Base-by-base conservation (phyloP, 2,888 invertebrate species). In the Carterocephalus palaemon region DNA sequence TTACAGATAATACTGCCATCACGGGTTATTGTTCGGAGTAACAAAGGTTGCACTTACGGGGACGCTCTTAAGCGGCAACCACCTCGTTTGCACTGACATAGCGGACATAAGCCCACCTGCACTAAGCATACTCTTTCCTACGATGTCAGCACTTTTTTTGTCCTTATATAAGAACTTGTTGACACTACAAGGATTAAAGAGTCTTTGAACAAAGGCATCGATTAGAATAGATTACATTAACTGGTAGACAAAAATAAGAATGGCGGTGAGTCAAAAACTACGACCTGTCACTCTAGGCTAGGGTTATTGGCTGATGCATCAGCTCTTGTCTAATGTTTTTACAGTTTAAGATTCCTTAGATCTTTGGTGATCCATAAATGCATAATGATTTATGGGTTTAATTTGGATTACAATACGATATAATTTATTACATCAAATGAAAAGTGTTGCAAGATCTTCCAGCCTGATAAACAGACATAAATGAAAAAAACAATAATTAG, bases 41-140 rank as follows among this genome's bases (percentile, higher is more conserved):
- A 78, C 79, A 78, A 80, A 74, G 67, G 66, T 59, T 62, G 64
- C 70, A 71, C 75, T 76, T 74, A 76, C 66, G 65, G 47, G 60
- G 60, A 59, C 60, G 64, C 65, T 70, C 74, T 78, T 80, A 80
- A 79, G 75, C 74, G 64, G 69, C 68, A 67, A 64, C 69, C 74
- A 70, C 70, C 68, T 73, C 75, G 74, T 75, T 77, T 76, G 74
- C 73, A 70, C 58, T 60, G 56, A 60, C 50, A 52, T 48, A 58
- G 62, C 56, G 23, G 22, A 17, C 24, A 60, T 56, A 57, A 54
- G 62, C 60, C 62, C 64, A 78, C 75, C 74, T 77, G 69, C 70
- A 70, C 56, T 52, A 62, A 71, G 72, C 74, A 73, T 60, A 60
- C 59, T 57, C 54, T 54, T 47, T n/a, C 53, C 55, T 57, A 51